Conservation (phyloP, 2,113 vertebrate species). For the Pseudonaja textilis region DNA sequence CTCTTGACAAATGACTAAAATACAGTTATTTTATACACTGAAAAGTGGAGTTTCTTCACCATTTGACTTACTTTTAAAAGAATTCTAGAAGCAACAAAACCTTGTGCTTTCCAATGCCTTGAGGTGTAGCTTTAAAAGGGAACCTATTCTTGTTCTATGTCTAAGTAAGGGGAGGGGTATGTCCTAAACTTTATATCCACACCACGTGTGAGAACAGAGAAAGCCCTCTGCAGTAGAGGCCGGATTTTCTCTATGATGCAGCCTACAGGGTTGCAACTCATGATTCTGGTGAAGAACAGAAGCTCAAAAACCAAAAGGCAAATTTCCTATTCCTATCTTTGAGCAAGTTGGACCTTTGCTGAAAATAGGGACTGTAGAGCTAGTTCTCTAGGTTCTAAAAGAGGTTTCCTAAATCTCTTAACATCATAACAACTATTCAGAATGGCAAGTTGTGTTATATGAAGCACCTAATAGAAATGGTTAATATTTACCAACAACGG, state of each 20-base stretch:
- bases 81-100: not conserved
- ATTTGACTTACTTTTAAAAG: not conserved
- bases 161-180: not conserved
- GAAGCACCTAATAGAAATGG: slow-evolving; percentile 27
- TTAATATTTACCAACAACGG: slow-evolving; percentile 30
- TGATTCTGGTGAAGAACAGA: not conserved
- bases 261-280: not conserved
- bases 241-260: not conserved
- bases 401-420: not conserved
- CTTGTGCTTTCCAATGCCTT: not conserved
- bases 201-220: not conserved
- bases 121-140: not conserved
- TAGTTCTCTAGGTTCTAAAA: not conserved
- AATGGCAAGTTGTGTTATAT: slow-evolving; percentile 32
- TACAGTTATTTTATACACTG: not conserved
- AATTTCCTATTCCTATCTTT: not conserved
- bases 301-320: not conserved
- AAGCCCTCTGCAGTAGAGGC: not conserved
- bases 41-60: not conserved
- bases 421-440: not conserved
- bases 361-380: not conserved
- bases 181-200: not conserved
- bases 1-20: not conserved
- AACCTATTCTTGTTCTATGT: not conserved
- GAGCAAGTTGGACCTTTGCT: not conserved